These are phyloP conservation scores for Acanthacorydalis orientalis DNA, from an alignment of 2,888 invertebrate genomes.

Conservation along the genomic window DNA sequence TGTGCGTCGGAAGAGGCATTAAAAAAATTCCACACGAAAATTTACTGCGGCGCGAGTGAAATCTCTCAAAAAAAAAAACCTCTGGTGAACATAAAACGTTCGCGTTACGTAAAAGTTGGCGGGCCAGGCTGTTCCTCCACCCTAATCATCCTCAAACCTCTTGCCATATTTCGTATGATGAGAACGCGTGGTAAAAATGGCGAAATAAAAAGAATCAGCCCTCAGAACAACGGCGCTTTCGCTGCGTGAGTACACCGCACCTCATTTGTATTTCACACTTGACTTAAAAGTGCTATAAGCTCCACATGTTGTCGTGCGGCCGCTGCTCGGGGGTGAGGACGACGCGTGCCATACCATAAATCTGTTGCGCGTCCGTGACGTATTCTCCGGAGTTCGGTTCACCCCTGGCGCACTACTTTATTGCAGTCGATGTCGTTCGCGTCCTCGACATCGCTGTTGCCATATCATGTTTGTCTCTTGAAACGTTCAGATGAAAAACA, in stretches of 20 bases:
- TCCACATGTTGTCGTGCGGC: constrained; percentile 1
- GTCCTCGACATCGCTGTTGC: too few relatives aligned
- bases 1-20: too few relatives aligned
- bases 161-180: neutral
- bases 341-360: too few relatives aligned
- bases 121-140: neutral
- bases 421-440: too few relatives aligned
- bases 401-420: too few relatives aligned
- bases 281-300: constrained; percentile 3
- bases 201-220: neutral
- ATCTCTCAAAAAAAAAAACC: neutral
- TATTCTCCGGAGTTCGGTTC: too few relatives aligned
- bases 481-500: too few relatives aligned
- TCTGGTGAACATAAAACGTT: neutral
- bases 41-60: too few relatives aligned
- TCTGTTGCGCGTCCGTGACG: too few relatives aligned
- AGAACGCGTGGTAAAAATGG: neutral
- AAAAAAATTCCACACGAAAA: too few relatives aligned
- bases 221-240: neutral
- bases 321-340: too few relatives aligned
- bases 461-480: too few relatives aligned
- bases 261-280: constrained; percentile 4
- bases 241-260: neutral
- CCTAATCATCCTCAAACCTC: neutral
- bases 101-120: neutral